A percentile compares a stretch with the other conserved stretches of the same genome.
Conservation (phyloP, 2,113 vertebrate species). For the Todiramphus saurophagus region DNA sequence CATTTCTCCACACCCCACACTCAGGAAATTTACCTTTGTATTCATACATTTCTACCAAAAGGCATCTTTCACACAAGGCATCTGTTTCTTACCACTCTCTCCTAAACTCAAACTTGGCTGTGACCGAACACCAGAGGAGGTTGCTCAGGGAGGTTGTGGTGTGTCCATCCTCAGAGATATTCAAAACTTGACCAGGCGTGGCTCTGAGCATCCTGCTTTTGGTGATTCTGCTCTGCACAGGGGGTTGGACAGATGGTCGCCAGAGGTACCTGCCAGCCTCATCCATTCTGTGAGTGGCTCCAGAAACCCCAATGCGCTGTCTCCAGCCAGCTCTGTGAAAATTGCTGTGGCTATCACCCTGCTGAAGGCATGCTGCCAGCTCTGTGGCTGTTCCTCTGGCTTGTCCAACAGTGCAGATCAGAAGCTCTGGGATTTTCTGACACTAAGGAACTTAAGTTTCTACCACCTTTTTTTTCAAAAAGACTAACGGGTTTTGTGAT, state of each 20-base stretch:
- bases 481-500: not conserved
- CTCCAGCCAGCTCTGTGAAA: not conserved
- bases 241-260: not conserved
- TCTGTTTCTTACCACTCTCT: not conserved
- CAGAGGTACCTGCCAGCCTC: not conserved
- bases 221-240: not conserved
- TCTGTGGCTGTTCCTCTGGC: not conserved
- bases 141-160: not conserved
- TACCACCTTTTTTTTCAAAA: not conserved
- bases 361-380: not conserved
- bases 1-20: not conserved
- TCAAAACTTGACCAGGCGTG: not conserved
- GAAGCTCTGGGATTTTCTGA: not conserved
- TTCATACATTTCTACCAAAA: not conserved
- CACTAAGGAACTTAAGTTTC: not conserved
- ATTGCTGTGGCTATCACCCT: not conserved
- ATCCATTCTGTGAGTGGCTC: not conserved
- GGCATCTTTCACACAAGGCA: not conserved
- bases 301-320: not conserved
- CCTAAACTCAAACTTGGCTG: not conserved
- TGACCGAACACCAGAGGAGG: not conserved
- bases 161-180: not conserved
- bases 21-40: not conserved
- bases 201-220: fast-evolving
- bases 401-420: not conserved